These are phyloP conservation scores for Liopterus haemorrhoidalis DNA, from an alignment of 2,888 invertebrate species.

Conservation along the genomic window DNA sequence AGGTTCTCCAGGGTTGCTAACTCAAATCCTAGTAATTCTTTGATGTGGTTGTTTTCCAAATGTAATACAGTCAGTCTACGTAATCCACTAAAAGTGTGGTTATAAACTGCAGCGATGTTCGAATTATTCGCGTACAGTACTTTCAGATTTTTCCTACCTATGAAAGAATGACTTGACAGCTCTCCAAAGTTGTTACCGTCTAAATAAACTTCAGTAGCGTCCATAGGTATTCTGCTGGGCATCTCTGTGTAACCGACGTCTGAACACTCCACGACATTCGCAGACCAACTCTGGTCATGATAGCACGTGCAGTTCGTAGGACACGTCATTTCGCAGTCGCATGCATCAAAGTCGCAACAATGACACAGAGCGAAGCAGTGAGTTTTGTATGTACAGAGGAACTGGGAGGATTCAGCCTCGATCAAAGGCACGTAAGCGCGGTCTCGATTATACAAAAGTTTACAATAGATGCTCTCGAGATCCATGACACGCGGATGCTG, in stretches of 20 bases:
- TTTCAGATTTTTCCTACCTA: slow-evolving; percentile 84
- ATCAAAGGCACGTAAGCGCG: slow-evolving; percentile 78
- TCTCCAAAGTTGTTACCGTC: slow-evolving; percentile 88
- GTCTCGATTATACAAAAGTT: slow-evolving; percentile 77
- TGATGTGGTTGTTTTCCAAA: slow-evolving; percentile 80
- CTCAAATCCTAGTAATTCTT: slow-evolving; percentile 74
- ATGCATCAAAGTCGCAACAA: slow-evolving; percentile 94
- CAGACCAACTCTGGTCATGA: slow-evolving; percentile 89
- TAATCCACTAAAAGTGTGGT: slow-evolving; percentile 86
- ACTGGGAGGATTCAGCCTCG: slow-evolving; percentile 82
- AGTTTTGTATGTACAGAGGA: slow-evolving; percentile 85
- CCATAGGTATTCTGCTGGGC: slow-evolving; percentile 88
- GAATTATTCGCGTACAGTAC: slow-evolving; percentile 85
- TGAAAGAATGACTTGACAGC: slow-evolving; percentile 81
- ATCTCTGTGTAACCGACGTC: slow-evolving; percentile 72
- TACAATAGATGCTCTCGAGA: slow-evolving; percentile 82
- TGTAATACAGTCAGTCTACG: slow-evolving; percentile 73
- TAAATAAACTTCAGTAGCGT: slow-evolving; percentile 89
- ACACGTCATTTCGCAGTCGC: slow-evolving; percentile 96
- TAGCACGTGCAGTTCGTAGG: slow-evolving; percentile 91
- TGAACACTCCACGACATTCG: slow-evolving; percentile 89
- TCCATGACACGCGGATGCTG: slow-evolving; percentile 90
- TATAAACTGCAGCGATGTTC: slow-evolving; percentile 75
- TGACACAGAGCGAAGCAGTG: slow-evolving; percentile 93
- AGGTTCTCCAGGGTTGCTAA: slow-evolving; percentile 75